Evolutionary conservation across 2,888 invertebrate species (phyloP).

Genomic region (Craniophora ligustri): DNA sequence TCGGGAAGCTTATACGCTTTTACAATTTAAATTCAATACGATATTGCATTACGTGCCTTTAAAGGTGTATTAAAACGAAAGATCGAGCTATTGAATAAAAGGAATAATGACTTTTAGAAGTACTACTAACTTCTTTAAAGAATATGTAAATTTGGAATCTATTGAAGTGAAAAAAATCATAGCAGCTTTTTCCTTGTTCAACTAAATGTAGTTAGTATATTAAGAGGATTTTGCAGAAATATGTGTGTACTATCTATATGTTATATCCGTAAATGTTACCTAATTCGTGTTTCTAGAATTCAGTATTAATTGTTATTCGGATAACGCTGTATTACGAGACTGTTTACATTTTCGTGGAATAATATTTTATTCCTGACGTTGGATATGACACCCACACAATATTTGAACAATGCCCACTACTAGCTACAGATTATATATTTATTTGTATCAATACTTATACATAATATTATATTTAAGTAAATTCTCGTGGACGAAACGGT

Average conservation of each 20-base stretch:
- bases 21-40: slow-evolving; percentile 28
- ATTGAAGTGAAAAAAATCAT: not conserved
- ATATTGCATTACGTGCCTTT: slow-evolving; percentile 28
- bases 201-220: too few relatives aligned
- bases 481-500: too few relatives aligned
- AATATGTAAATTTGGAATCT: slow-evolving; percentile 7
- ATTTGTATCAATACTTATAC: not conserved
- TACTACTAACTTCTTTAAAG: not conserved
- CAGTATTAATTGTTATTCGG: too few relatives aligned
- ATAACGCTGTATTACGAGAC: too few relatives aligned
- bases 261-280: too few relatives aligned
- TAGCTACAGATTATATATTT: not conserved
- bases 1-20: slow-evolving; percentile 12
- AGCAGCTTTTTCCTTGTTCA: not conserved
- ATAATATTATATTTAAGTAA: too few relatives aligned
- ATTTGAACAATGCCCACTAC: slow-evolving; percentile 14
- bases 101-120: slow-evolving; percentile 14
- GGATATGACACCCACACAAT: slow-evolving; percentile 12
- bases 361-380: not conserved
- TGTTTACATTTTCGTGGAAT: not conserved
- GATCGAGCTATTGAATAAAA: slow-evolving; percentile 19
- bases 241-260: too few relatives aligned
- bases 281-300: too few relatives aligned
- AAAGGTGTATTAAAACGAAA: slow-evolving; percentile 13
- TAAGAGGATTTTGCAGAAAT: too few relatives aligned